Base-by-base conservation (phyloP, 2,888 invertebrate genomes). In the Drosophila melanosoma region DNA sequence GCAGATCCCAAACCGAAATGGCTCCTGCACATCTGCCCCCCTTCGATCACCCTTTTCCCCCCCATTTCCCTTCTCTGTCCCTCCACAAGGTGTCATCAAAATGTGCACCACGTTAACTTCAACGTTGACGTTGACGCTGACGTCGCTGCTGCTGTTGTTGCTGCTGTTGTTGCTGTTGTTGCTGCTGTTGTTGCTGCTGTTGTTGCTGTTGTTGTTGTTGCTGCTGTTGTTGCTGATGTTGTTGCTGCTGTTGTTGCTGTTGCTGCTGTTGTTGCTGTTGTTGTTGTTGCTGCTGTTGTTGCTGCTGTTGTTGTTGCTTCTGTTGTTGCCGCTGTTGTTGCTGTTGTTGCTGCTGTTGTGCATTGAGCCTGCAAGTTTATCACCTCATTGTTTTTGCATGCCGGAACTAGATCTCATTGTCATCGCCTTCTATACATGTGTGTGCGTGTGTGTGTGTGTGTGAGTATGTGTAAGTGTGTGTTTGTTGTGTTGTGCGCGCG, bases 351-450 rank as follows among this genome's bases (percentile, higher is more conserved):
- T 36, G 57, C 12, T 76, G 85, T 64, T 74, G 75, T 86, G 83
- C 88, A 86, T 85, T 88, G 85, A 85, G 85, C 87, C 85, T 85
- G 88, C 87, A 86, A 85, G 87, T 85, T 85, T 85, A 85, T 85
- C 85, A 88, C 85, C 85, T 85, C 89, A 85, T 85, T 88, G 89
- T 86, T 85, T 88, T 81, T 83, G 81, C 81, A 85, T 83, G 75
- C 72, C 75, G 71, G 51, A 52, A 52, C 73, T 65, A 63, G 51
- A 69, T 68, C 79, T 76, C 76, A 68, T 76, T 79, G 80, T 76
- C 65, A 65, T 71, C 76, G 79, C 62, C 69, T 64, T 36, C 3
- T 57, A 38, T 38, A 20, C 5, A 42, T 64, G 15, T 63, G 23
- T 12, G 11, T 35, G 32, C 15, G 35, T 15, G 1, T 58, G 15